Conservation (phyloP, 1,140 invertebrate species). For the Oncopeltus fasciatus region DNA sequence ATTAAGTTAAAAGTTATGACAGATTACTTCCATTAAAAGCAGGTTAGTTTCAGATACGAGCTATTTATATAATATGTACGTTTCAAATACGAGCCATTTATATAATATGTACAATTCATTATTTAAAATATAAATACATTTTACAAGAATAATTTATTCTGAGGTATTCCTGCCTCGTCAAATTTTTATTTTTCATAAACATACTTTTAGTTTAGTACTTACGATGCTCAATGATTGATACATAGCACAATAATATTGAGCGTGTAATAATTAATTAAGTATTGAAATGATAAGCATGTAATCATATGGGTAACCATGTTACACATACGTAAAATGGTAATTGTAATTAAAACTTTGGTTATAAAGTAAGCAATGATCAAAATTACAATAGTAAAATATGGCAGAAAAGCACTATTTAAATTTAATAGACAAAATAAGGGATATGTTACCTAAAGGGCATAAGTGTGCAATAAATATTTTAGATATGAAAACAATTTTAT, state of each 20-base stretch:
- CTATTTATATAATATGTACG: neutral
- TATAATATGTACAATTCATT: conserved; percentile 3
- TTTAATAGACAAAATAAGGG: neutral
- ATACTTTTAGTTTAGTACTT: neutral
- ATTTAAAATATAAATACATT: conserved; percentile 19
- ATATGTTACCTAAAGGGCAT: no score
- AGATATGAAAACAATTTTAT: no score
- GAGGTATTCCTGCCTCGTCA: conserved; percentile 10
- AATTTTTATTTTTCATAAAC: neutral
- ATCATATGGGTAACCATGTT: neutral
- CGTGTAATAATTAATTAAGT: neutral
- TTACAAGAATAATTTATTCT: conserved; percentile 19
- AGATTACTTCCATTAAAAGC: neutral
- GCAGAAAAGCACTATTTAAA: neutral
- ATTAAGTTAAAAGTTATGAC: neutral
- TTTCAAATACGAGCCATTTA: no score
- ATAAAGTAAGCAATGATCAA: neutral
- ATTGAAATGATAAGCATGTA: no score
- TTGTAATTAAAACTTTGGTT: neutral
- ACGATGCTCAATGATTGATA: neutral
- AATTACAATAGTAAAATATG: neutral
- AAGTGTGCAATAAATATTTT: no score
- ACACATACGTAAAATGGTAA: neutral
- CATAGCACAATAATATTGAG: conserved; percentile 6
- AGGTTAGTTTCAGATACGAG: neutral